phyloP scores from a whole-genome alignment of 2,113 vertebrate genomes.

The Motacilla alba region DNA sequence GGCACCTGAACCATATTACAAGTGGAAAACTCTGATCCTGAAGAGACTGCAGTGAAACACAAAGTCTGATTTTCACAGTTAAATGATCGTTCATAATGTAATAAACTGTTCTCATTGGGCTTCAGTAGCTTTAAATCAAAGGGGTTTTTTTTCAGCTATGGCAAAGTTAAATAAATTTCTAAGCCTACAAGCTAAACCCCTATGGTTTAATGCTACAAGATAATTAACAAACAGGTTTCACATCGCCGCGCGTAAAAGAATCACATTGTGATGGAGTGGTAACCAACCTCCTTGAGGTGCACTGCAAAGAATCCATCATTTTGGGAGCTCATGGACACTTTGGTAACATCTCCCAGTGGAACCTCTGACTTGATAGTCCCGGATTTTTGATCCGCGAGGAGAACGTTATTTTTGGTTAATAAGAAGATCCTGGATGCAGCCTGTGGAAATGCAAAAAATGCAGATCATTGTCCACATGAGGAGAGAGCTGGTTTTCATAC shows the following conservation, averaged over 20 bases:
- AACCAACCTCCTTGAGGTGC: conserved; percentile 89
- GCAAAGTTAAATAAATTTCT: background rate
- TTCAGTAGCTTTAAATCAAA: background rate
- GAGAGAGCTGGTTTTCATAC: background rate
- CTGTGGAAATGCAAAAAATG: conserved; percentile 22
- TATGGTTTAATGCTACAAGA: background rate
- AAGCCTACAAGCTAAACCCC: background rate
- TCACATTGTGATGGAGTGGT: background rate
- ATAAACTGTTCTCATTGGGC: background rate
- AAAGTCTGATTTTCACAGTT: background rate
- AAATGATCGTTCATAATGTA: background rate
- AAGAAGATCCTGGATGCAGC: conserved; percentile 90
- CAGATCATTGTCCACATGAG: background rate
- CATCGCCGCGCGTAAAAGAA: background rate
- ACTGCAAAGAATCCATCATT: conserved; percentile 94
- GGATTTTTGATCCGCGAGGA: conserved; percentile 95
- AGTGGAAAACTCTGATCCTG: background rate
- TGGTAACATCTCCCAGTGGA: conserved; percentile 87
- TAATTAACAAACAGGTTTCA: background rate
- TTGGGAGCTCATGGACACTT: conserved; percentile 94
- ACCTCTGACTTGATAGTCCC: conserved; percentile 94
- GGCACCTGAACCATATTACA: background rate
- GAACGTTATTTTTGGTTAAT: conserved; percentile 90
- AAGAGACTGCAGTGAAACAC: background rate
- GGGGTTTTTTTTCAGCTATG: background rate